Percentiles rank a stretch among this genome's conserved stretches.
Evolutionary conservation across 1,140 invertebrate genomes (phyloP).

Genomic region (Octopus sinensis): DNA sequence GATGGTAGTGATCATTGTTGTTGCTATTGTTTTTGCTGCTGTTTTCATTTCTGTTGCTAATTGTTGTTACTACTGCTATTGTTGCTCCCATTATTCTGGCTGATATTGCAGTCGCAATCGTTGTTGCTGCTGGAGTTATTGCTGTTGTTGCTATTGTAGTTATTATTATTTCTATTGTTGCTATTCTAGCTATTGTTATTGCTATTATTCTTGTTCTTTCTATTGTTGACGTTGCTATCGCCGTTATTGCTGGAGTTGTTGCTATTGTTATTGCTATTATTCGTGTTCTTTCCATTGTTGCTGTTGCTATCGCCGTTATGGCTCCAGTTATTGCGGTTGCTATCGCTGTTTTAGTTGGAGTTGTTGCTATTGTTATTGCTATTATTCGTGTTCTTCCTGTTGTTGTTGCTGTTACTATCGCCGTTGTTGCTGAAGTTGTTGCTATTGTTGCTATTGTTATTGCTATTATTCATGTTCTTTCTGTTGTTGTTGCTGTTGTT

Average conservation of each 20-base stretch:
- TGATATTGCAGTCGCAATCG: not conserved
- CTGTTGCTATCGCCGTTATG: not conserved
- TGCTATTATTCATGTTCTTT: constrained; percentile 1
- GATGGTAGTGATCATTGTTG: constrained; percentile 12
- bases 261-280: constrained; percentile 5
- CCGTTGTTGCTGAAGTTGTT: not conserved
- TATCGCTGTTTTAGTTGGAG: too few relatives aligned
- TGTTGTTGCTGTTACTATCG: constrained; percentile 7
- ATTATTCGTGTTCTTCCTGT: not conserved
- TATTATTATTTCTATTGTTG: not conserved
- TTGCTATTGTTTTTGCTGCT: not conserved
- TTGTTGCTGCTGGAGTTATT: not conserved
- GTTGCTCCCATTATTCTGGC: constrained; percentile 4
- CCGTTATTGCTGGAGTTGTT: not conserved
- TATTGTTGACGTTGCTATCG: not conserved
- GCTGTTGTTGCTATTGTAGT: not conserved
- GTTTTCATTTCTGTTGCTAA: too few relatives aligned
- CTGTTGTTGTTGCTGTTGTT: constrained; percentile 1
- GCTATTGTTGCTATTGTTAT: constrained; percentile 5
- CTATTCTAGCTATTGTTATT: constrained; percentile 3
- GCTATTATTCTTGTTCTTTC: not conserved
- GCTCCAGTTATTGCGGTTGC: not conserved
- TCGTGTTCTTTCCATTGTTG: not conserved
- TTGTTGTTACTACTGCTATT: not conserved
- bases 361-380: constrained; percentile 7